Conservation (phyloP, 2,113 vertebrate species). For the Brienomyrus brachyistius region DNA sequence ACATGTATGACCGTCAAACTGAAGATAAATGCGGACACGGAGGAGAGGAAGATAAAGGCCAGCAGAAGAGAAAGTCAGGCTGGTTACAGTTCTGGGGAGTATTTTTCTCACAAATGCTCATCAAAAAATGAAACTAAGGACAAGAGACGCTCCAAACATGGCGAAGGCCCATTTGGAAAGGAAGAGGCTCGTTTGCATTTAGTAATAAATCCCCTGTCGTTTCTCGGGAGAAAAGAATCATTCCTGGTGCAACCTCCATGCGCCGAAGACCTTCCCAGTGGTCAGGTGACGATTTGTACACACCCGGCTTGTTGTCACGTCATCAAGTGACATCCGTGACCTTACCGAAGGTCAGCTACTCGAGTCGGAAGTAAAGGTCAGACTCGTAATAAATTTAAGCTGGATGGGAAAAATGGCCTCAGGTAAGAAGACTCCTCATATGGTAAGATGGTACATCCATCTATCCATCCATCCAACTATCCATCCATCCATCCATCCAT, state of each 20-base stretch:
- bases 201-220: not conserved
- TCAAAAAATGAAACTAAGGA: not conserved
- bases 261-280: not conserved
- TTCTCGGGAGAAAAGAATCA: not conserved
- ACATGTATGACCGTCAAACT: not conserved
- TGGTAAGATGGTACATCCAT: not conserved
- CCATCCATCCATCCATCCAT: not conserved
- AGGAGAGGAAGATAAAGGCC: not conserved
- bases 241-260: not conserved
- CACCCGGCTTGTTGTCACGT: not conserved
- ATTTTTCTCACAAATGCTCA: not conserved
- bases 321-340: not conserved
- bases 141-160: not conserved
- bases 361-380: not conserved
- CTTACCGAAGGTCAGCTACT: not conserved
- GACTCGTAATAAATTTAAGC: not conserved
- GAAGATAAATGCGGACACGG: not conserved
- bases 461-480: not conserved
- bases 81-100: not conserved
- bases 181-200: not conserved
- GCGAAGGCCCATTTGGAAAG: not conserved
- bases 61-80: not conserved
- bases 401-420: not conserved
- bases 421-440: not conserved
- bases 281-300: not conserved